These are phyloP conservation scores for Okapia johnstoni DNA, from an alignment of 2,113 vertebrate species.

Conservation along the genomic window DNA sequence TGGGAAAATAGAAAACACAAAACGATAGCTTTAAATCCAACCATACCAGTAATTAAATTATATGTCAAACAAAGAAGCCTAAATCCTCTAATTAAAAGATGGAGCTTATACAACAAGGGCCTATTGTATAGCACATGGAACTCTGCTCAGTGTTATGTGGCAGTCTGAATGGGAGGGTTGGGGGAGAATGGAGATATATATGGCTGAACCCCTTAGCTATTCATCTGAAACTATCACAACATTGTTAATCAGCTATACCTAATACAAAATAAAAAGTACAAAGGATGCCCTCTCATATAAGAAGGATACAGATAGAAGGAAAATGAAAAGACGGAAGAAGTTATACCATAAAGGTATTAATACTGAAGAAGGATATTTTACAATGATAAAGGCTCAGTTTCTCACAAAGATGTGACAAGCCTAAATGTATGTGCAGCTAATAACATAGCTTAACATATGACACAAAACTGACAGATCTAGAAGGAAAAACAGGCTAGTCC, in stretches of 20 bases:
- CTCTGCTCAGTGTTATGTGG: not conserved
- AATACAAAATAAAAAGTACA: not conserved
- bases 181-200: not conserved
- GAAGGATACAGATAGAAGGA: not conserved
- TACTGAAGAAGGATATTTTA: not conserved
- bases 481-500: not conserved
- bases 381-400: not conserved
- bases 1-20: not conserved
- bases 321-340: not conserved
- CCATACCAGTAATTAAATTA: not conserved
- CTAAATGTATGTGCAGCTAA: not conserved
- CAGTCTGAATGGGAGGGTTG: not conserved
- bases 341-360: not conserved
- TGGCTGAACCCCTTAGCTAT: not conserved
- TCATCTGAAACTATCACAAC: not conserved
- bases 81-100: not conserved
- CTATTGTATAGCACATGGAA: not conserved
- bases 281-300: not conserved
- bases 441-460: not conserved
- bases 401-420: not conserved
- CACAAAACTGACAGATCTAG: not conserved
- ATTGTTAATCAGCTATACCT: not conserved
- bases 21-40: not conserved
- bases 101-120: not conserved
- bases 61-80: not conserved